Conservation (phyloP, 2,113 vertebrate genomes). For the Prolemur simus region DNA sequence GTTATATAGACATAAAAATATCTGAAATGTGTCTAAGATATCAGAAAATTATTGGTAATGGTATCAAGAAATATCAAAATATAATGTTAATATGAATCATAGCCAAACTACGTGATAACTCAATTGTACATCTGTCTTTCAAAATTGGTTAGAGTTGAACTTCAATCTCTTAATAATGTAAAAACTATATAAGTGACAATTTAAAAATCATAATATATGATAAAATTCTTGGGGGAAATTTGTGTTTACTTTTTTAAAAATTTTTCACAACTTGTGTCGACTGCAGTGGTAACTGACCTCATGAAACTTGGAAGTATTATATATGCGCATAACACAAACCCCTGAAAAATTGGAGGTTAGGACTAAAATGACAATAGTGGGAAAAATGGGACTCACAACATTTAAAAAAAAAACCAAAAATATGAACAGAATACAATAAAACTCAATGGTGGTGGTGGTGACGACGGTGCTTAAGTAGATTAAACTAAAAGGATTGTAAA, state of each 20-base stretch:
- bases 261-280: neutral
- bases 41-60: neutral
- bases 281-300: neutral
- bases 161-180: neutral
- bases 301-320: neutral
- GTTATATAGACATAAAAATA: neutral
- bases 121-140: neutral
- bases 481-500: neutral
- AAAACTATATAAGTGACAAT: neutral
- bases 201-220: neutral
- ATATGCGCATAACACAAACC: neutral
- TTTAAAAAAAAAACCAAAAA: neutral
- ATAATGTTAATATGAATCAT: neutral
- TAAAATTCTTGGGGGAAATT: neutral
- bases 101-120: neutral
- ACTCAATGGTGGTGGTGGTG: neutral
- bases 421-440: neutral
- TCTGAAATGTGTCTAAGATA: neutral
- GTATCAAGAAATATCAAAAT: neutral
- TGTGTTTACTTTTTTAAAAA: neutral
- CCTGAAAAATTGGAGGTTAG: neutral
- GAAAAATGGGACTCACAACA: neutral
- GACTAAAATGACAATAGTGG: neutral
- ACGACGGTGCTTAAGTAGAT: neutral
- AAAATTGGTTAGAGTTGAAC: neutral